Conservation (phyloP, 2,888 invertebrate genomes). For the Chrysodeixis includens region DNA sequence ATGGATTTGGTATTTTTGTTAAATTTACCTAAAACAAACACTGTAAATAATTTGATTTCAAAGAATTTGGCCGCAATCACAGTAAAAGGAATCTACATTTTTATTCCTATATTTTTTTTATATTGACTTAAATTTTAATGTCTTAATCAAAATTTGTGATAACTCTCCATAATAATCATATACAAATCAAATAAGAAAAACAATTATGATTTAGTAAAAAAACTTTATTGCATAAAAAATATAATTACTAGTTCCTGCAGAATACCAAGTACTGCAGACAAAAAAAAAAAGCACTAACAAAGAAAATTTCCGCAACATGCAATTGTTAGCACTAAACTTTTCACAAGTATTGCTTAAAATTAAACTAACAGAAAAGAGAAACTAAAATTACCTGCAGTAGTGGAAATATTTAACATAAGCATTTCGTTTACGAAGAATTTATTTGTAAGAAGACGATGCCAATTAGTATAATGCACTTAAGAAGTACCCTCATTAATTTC, state of each 20-base stretch:
- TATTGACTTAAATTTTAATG: too few relatives aligned
- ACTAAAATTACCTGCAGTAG: slow-evolving; percentile 4
- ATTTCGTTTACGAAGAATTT: slow-evolving; percentile 12
- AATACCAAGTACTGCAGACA: neutral
- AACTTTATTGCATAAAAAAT: too few relatives aligned
- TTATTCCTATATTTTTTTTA: too few relatives aligned
- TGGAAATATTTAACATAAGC: slow-evolving; percentile 19
- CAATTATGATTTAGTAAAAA: too few relatives aligned
- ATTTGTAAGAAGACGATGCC: slow-evolving; percentile 16
- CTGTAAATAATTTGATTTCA: too few relatives aligned
- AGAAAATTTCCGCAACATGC: slow-evolving; percentile 15
- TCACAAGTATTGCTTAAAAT: slow-evolving; percentile 29
- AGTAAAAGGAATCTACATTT: too few relatives aligned
- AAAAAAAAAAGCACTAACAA: neutral
- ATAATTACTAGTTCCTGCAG: neutral
- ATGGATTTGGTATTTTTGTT: too few relatives aligned
- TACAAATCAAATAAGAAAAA: too few relatives aligned
- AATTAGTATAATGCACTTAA: slow-evolving; percentile 25
- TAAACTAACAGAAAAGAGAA: slow-evolving; percentile 26
- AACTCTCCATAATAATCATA: too few relatives aligned
- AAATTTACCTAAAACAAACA: too few relatives aligned
- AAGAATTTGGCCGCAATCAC: too few relatives aligned
- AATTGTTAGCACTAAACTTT: slow-evolving; percentile 29
- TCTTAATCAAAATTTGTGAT: too few relatives aligned
- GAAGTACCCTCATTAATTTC: neutral